Evolutionary conservation across 2,888 invertebrate genomes (phyloP), one percentile per base, ranked within the genome.

Genomic region (Beris chalybata): DNA sequence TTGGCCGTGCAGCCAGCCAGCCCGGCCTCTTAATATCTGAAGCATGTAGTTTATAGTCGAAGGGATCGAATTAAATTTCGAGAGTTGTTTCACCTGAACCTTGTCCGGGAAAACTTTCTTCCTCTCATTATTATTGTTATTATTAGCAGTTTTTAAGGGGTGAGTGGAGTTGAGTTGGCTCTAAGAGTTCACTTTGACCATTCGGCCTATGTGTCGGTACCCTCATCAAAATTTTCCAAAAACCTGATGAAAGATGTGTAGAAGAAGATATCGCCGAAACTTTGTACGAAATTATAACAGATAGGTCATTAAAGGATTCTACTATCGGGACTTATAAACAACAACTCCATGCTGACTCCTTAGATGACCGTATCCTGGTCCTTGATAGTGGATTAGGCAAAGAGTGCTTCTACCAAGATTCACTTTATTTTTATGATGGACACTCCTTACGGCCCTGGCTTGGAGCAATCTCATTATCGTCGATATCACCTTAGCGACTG

Each of bases 61-160:
- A 71, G 71, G 73, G 70, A 71, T 70, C 70, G 73, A 72, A 72
- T 72, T 72, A 72, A 72, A 71, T 72, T 38, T 38, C 38, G 5
- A 9, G 71, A 72, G 69, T 70, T 70, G 69, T 70, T 70, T 71
- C 71, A 71, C 72, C 71, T 71, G 71, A 69, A 54, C 32, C 55
- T 12, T 45, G 22, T n/a, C 15, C 44, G 45, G 38, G 38, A 38
- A n/a, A 38, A 38, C 38, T 38, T 38, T 7, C 38, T 38, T 22
- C 22, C 22, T 22, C 22, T 22, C 22, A 22, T 22, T 22, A 22
- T 22, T 22, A 22, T 22, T 22, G 22, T 22, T 38, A 38, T 38
- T 38, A 38, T 9, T 38, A 9, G 38, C 7, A 1, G 9, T 38
- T 38, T 7, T 38, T 38, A 38, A 38, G 38, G 9, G 3, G 7